Evolutionary conservation across 2,888 invertebrate genomes (phyloP).

Genomic region (Aplocera efformata): DNA sequence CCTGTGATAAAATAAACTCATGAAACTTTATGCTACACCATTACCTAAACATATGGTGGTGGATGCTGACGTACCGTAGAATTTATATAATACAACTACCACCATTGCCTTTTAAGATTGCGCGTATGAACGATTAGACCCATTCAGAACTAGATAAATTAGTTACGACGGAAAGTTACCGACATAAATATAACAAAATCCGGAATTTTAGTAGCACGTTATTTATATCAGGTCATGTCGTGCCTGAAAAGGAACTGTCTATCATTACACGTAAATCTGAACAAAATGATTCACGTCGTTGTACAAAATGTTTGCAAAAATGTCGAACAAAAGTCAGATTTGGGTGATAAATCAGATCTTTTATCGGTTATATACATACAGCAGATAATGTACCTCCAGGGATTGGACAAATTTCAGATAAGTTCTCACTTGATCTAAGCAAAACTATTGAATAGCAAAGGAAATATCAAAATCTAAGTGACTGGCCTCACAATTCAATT

Average conservation of each 20-base stretch:
- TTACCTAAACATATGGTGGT: conserved; percentile 23
- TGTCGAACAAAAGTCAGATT: background rate
- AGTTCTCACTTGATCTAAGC: too few species aligned
- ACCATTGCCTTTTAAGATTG: too few species aligned
- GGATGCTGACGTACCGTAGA: conserved; percentile 12
- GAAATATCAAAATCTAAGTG: too few species aligned
- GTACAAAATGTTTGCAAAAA: conserved; percentile 10
- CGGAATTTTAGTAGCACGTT: conserved; percentile 8
- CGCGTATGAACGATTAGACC: too few species aligned
- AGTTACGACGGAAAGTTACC: too few species aligned
- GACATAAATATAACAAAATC: conserved; percentile 12
- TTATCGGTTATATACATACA: too few species aligned
- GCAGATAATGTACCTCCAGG: too few species aligned
- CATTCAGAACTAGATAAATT: too few species aligned
- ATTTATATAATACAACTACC: too few species aligned
- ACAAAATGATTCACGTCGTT: conserved; percentile 7
- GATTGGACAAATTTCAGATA: too few species aligned
- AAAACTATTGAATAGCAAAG: too few species aligned
- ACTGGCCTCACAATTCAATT: too few species aligned
- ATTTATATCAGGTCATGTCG: conserved; percentile 15
- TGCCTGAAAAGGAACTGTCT: conserved; percentile 14
- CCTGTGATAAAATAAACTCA: conserved; percentile 29
- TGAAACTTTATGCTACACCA: conserved; percentile 27
- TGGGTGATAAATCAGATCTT: background rate
- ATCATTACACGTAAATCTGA: conserved; percentile 15